Evolutionary conservation across 2,797 vertebrate genomes (phyloP).

Genomic region (Lagodon rhomboides): DNA sequence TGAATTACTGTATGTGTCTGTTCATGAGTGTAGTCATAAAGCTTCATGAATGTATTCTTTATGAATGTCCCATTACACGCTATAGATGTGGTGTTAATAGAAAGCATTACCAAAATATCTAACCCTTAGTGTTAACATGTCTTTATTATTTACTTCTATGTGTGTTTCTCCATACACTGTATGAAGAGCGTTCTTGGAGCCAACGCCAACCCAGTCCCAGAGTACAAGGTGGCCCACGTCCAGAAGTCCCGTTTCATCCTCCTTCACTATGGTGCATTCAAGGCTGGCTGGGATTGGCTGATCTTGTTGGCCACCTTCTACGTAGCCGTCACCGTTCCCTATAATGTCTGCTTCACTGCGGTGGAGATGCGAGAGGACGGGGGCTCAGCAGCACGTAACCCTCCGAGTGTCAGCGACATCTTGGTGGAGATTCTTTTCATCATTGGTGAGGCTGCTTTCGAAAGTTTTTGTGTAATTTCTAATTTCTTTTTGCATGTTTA

Average conservation of each 20-base stretch:
- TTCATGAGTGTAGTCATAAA: too few species aligned
- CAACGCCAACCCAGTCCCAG: conserved; percentile 85
- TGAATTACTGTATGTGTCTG: too few species aligned
- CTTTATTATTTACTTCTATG: not conserved
- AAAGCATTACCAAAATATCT: not conserved
- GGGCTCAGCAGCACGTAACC: conserved; percentile 73
- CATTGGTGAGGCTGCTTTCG: conserved; percentile 73
- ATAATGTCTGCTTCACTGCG: conserved; percentile 86
- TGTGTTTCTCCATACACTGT: not conserved
- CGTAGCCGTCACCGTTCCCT: conserved; percentile 86
- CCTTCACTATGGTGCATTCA: conserved; percentile 87
- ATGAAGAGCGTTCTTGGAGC: conserved; percentile 85
- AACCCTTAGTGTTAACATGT: not conserved
- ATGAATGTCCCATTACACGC: too few species aligned
- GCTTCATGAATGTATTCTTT: too few species aligned
- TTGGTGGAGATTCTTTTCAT: conserved; percentile 88
- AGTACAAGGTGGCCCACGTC: conserved; percentile 87
- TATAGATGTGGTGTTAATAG: too few species aligned
- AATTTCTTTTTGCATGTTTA: too few species aligned
- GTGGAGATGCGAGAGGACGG: conserved; percentile 81
- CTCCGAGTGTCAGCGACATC: conserved; percentile 86
- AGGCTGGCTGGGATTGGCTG: conserved; percentile 89
- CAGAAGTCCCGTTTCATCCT: conserved; percentile 87
- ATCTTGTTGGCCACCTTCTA: conserved; percentile 88
- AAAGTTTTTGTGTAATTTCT: too few species aligned